These are phyloP conservation scores for Saturnia japonica DNA, from an alignment of 2,888 invertebrate species.

Conservation along the genomic window DNA sequence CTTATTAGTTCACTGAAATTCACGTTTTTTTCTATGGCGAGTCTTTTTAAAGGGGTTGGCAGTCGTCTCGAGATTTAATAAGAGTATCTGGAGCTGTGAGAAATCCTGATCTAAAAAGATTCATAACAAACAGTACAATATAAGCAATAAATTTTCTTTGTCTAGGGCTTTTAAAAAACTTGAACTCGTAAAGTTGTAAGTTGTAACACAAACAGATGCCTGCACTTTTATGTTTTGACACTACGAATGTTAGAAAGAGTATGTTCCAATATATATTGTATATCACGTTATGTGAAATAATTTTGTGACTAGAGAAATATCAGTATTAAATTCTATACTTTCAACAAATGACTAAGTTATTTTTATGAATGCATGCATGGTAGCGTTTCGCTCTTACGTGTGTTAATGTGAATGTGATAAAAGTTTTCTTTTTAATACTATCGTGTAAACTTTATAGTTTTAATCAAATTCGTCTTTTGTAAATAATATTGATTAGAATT, in stretches of 20 bases:
- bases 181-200: neutral
- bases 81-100: neutral
- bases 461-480: conserved; percentile 58
- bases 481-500: conserved; percentile 65
- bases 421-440: conserved; percentile 68
- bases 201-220: neutral
- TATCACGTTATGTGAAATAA: neutral
- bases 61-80: no score
- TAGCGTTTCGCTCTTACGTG: conserved; percentile 46
- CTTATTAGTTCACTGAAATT: neutral
- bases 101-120: neutral
- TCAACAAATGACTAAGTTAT: conserved; percentile 52
- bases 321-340: conserved; percentile 59
- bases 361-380: conserved; percentile 43
- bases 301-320: conserved; percentile 25
- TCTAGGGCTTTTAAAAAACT: neutral
- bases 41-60: neutral
- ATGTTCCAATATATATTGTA: no score
- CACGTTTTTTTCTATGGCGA: no score
- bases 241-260: neutral
- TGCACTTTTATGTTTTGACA: neutral
- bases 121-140: neutral
- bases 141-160: neutral
- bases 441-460: conserved; percentile 57
- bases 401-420: conserved; percentile 73